phyloP scores from a whole-genome alignment of 2,113 vertebrate genomes.

The Gobio gobio region DNA sequence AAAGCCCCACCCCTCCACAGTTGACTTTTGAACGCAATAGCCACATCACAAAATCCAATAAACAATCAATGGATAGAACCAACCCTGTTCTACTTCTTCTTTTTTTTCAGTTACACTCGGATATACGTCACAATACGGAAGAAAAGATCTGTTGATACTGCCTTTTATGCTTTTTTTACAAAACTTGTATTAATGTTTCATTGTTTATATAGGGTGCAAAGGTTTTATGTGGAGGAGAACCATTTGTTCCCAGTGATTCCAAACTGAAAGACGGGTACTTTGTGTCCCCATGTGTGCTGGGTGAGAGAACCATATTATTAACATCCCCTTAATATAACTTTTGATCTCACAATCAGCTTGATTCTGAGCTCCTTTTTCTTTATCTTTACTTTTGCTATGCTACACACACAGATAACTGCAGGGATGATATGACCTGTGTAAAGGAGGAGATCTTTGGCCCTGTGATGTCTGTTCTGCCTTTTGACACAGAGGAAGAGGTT shows the following conservation, averaged over 20 bases:
- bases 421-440: conserved; percentile 92
- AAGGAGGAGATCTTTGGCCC: conserved; percentile 98
- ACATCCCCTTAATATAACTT: neutral
- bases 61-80: neutral
- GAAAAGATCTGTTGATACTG: neutral
- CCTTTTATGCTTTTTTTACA: neutral
- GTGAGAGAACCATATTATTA: conserved; percentile 69
- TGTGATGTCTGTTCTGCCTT: conserved; percentile 93
- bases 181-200: neutral
- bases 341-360: neutral
- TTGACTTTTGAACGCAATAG: neutral
- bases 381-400: neutral
- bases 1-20: neutral
- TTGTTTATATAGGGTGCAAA: conserved; percentile 81
- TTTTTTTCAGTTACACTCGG: neutral
- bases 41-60: neutral
- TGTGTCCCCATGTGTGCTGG: conserved; percentile 90
- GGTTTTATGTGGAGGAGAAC: conserved; percentile 90
- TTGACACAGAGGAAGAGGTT: conserved; percentile 92
- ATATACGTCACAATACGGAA: neutral
- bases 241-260: conserved; percentile 80
- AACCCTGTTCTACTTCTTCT: neutral
- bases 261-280: conserved; percentile 90
- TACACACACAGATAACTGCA: conserved; percentile 84
- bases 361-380: neutral